These are phyloP conservation scores for Tinamus guttatus DNA, from an alignment of 2,113 vertebrate species.

Conservation along the genomic window DNA sequence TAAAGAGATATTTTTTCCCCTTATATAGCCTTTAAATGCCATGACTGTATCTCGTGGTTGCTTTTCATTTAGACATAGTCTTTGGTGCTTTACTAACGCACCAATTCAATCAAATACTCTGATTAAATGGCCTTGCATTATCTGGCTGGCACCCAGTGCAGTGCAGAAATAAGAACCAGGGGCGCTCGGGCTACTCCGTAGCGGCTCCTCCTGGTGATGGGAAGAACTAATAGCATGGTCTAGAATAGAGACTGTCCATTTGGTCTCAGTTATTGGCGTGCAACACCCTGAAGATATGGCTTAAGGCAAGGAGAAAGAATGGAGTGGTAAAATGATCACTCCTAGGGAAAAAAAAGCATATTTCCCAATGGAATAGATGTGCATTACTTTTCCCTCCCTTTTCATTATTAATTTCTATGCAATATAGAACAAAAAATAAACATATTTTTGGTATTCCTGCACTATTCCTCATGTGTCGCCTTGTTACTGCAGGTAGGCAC, in stretches of 20 bases:
- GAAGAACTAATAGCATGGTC: not conserved
- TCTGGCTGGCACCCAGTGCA: not conserved
- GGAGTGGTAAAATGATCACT: not conserved
- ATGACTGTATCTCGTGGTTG: not conserved
- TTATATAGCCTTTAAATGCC: not conserved
- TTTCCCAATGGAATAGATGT: not conserved
- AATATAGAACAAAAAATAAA: not conserved
- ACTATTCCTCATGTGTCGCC: not conserved
- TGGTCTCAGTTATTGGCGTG: not conserved
- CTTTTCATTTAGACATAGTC: constrained; percentile 3
- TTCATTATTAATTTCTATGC: not conserved
- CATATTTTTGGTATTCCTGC: not conserved
- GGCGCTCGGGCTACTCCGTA: not conserved
- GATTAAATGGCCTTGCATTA: not conserved
- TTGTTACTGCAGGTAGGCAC: not conserved
- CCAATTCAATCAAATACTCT: not conserved
- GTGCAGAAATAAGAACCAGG: not conserved
- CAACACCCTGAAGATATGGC: not conserved
- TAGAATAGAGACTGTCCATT: not conserved
- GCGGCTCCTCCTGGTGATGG: not conserved
- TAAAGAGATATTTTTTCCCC: not conserved
- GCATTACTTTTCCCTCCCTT: not conserved
- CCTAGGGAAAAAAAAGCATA: not conserved
- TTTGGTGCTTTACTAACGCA: not conserved
- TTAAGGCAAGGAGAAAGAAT: not conserved